Percentiles rank a stretch among this genome's conserved stretches.
These are phyloP conservation scores for Calypte anna DNA, from an alignment of 2,113 vertebrate genomes.

Conservation along the genomic window DNA sequence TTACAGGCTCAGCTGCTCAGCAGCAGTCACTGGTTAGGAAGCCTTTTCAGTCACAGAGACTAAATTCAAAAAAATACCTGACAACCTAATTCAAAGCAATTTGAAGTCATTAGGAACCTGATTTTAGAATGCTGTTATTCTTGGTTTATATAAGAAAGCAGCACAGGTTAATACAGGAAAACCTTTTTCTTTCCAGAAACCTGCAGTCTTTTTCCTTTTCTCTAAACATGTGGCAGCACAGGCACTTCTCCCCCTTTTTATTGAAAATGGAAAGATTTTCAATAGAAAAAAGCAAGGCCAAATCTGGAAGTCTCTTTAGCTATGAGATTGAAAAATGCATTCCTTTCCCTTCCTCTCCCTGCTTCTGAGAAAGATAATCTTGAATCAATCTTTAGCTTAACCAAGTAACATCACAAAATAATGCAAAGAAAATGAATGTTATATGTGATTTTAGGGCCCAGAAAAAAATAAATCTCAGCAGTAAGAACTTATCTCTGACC, in stretches of 20 bases:
- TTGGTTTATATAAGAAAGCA: neutral
- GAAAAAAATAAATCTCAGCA: conserved; percentile 3
- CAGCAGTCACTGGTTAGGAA: accelerated
- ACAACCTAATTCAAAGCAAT: neutral
- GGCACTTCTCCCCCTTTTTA: neutral
- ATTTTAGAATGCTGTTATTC: neutral
- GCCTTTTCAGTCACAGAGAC: neutral
- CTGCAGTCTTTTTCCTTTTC: neutral
- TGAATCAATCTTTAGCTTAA: conserved; percentile 20
- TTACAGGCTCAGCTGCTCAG: accelerated
- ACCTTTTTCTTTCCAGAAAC: neutral
- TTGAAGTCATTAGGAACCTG: neutral
- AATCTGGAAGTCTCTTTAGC: neutral
- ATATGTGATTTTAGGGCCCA: conserved; percentile 22
- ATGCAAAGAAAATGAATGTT: conserved; percentile 51
- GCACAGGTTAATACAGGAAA: neutral
- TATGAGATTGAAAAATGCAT: neutral
- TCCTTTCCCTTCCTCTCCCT: neutral
- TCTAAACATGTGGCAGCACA: neutral
- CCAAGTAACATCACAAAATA: conserved; percentile 37
- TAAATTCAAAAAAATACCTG: accelerated
- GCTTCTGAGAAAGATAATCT: conserved; percentile 4
- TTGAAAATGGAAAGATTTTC: neutral
- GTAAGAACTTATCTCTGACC: conserved; percentile 53
- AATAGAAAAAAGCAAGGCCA: neutral